Evolutionary conservation across 2,888 invertebrate genomes (phyloP), one percentile per base, ranked within the genome.

Genomic region (Melieria omissa): DNA sequence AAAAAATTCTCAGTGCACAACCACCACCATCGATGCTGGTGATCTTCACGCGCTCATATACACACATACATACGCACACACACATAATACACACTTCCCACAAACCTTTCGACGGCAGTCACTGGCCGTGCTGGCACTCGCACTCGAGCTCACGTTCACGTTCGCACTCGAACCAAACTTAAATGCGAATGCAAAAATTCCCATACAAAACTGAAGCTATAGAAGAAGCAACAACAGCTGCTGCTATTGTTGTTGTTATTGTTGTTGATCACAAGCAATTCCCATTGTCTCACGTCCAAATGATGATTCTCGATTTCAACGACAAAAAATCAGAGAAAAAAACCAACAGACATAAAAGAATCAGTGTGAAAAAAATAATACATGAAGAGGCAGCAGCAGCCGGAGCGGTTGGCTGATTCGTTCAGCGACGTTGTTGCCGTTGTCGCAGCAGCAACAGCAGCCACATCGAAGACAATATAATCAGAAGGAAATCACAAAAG

Each of bases 401-500:
- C 60, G 12, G 62, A 60, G 42, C 29, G 57, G 29, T 49, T 12
- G 64, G 14, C 47, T 62, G n/a, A 57, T n/a, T 12, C 6, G 41
- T 14, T 44, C 16, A 66, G n/a, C 12, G 52, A 52, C 14, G 44
- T 52, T 47, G 44, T 44, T 14, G 8, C 47, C 54, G 29, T 12
- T 52, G 52, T 16, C 29, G 44, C 4, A 62, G 44, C 4, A 62
- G 61, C 42, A 64, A 57, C 62, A 73, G 44, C 65, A 68, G 65
- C 62, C 66, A 65, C 52, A 75, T 72, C 60, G 63, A 57, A 45
- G 61, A 52, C 61, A 65, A 54, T 69, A 76, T 72, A 80, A 71
- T 71, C 76, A 78, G 81, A 83, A 83, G 82, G 81, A 81, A 81
- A 83, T 81, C 81, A 80, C 80, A 81, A 81, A 81, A 82, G 80